Percentiles rank a stretch among this genome's conserved stretches.
Evolutionary conservation across 2,113 vertebrate species (phyloP).

Genomic region (Sphyrna mokarran): DNA sequence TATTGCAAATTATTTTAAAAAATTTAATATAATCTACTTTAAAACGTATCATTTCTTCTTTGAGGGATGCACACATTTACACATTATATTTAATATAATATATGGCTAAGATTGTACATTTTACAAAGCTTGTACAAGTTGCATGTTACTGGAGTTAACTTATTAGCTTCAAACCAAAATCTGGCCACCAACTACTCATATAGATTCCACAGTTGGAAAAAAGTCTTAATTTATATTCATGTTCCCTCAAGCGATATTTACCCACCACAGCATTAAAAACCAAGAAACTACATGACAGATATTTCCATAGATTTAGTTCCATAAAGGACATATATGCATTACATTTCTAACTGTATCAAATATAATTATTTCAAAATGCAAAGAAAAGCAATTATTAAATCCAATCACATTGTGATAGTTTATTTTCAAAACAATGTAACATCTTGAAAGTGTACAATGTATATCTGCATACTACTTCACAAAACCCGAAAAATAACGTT

Average conservation of each 20-base stretch:
- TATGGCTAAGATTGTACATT: neutral
- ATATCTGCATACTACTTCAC: neutral
- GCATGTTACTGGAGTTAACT: neutral
- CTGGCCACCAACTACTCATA: neutral
- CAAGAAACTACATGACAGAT: neutral
- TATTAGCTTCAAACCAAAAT: neutral
- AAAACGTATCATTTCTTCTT: neutral
- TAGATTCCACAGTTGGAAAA: neutral
- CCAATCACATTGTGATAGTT: neutral
- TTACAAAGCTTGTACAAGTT: neutral
- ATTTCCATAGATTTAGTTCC: neutral
- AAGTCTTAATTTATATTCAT: neutral
- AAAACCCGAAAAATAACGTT: neutral
- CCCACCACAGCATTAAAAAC: neutral
- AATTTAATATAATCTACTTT: neutral
- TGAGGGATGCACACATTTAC: neutral
- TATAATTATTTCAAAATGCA: neutral
- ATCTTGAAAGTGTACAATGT: neutral
- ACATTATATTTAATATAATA: neutral
- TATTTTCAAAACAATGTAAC: neutral
- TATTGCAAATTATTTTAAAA: too few relatives aligned
- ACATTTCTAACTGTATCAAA: neutral
- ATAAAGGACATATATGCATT: neutral
- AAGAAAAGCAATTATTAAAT: neutral
- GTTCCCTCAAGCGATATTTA: neutral